A percentile compares a stretch with the other conserved stretches of the same genome.
Evolutionary conservation across 2,113 vertebrate genomes (phyloP).

Genomic region (Cheilinus undulatus): DNA sequence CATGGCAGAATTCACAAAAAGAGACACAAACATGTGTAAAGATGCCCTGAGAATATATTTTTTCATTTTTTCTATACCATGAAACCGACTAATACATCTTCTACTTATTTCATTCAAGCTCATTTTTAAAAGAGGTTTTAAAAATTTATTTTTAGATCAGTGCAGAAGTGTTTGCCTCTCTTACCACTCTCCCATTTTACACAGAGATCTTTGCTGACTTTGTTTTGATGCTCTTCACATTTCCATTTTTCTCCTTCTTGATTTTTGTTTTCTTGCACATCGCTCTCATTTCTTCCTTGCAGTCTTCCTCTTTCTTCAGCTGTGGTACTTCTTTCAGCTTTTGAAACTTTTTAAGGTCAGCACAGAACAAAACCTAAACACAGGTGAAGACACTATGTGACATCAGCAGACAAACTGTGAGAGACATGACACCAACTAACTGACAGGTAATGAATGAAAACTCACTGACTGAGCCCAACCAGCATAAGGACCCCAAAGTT

Average conservation of each 20-base stretch:
- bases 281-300: conserved; percentile 14
- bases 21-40: neutral
- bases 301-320: conserved; percentile 57
- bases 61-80: neutral
- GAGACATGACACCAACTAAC: neutral
- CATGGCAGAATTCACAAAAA: neutral
- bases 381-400: neutral
- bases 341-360: conserved; percentile 89
- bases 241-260: conserved; percentile 24
- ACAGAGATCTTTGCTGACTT: conserved; percentile 26
- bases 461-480: conserved; percentile 97
- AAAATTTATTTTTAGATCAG: neutral
- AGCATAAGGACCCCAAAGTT: conserved; percentile 91
- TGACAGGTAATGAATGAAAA: conserved; percentile 22
- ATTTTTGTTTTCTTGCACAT: conserved; percentile 27
- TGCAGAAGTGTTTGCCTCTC: conserved; percentile 36
- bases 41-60: neutral
- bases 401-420: conserved; percentile 3
- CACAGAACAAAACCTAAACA: conserved; percentile 91
- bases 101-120: neutral
- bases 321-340: conserved; percentile 62
- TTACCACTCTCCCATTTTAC: conserved; percentile 36
- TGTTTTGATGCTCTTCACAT: conserved; percentile 28
- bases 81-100: neutral
- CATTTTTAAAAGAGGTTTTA: neutral